Base-by-base conservation (phyloP, 1,140 invertebrate species). In the Drosophila watanabei region DNA sequence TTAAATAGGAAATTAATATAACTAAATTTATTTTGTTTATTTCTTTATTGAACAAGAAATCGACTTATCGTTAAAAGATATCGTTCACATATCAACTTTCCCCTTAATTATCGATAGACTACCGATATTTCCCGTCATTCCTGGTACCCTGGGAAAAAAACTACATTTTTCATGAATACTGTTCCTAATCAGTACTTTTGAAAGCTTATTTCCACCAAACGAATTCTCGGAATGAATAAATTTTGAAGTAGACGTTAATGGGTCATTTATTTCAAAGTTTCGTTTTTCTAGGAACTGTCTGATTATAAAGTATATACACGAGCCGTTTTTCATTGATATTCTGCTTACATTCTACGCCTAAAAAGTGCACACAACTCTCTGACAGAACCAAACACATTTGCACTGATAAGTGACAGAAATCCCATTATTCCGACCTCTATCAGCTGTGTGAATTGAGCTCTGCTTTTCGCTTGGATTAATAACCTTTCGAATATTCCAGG, bases 401-500 rank as follows among this genome's bases (percentile, higher is more conserved):
- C 0, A 62, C 57, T 62, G 62, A 65, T 33, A 65, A 65, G 7
- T 18, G n/a, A 5, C 5, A 5, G 16, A 28, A 57, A 57, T 28
- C 20, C 4, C 2, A 16, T 45, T 24, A 28, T 41, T 32, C 33
- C 20, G 9, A 13, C 10, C 30, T 18, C n/a, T 43, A 43, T 59
- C 37, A n/a, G 56, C 30, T 28, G 10, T n/a, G 14, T 65, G 61
- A 18, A 9, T 43, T 41, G 35, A 14, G 8, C 9, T 41, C 9
- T 41, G 16, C 20, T 28, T 20, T 18, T 28, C 14, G 33, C 45
- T 37, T 48, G n/a, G 32, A 64, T 37, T 69, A 70, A 52, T 70
- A 20, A 37, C 18, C 28, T 45, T 39, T 51, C 33, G 3, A 20
- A 18, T 51, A 56, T 93, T 93, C 52, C 80, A 95, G 94, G 94